These are phyloP conservation scores for Drosophila pectinifera DNA, from an alignment of 1,140 invertebrate species.

Conservation along the genomic window DNA sequence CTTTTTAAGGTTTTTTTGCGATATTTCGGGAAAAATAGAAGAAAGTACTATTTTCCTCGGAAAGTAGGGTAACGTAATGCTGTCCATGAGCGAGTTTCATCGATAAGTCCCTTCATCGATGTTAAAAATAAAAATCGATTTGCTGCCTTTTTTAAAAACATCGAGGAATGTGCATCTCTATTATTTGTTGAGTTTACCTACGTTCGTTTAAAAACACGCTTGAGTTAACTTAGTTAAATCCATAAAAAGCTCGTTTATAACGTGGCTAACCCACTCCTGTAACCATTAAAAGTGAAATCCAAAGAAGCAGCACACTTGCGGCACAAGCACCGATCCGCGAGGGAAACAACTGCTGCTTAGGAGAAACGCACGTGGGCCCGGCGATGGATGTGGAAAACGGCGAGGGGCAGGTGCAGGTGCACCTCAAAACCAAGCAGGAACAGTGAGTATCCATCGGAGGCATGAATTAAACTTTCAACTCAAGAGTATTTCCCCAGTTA, in stretches of 20 bases:
- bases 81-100: too few relatives aligned
- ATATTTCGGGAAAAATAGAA: too few relatives aligned
- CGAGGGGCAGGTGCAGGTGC: constrained; percentile 89
- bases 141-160: too few relatives aligned
- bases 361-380: constrained; percentile 34
- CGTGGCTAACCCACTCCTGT: background rate
- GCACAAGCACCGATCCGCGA: constrained; percentile 18
- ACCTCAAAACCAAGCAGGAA: constrained; percentile 92
- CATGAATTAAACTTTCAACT: constrained; percentile 85
- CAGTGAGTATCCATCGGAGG: constrained; percentile 88
- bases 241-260: background rate
- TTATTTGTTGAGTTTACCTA: too few relatives aligned
- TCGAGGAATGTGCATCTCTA: too few relatives aligned
- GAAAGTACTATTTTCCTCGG: too few relatives aligned
- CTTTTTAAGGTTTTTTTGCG: too few relatives aligned
- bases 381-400: constrained; percentile 82
- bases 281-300: background rate
- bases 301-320: background rate
- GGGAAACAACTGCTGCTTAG: background rate
- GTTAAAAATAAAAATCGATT: too few relatives aligned
- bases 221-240: too few relatives aligned
- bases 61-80: too few relatives aligned
- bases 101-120: too few relatives aligned
- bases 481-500: constrained; percentile 87
- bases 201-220: constrained; percentile 37